Conservation (phyloP, 2,113 vertebrate genomes). For the Chiloscyllium plagiosum region DNA sequence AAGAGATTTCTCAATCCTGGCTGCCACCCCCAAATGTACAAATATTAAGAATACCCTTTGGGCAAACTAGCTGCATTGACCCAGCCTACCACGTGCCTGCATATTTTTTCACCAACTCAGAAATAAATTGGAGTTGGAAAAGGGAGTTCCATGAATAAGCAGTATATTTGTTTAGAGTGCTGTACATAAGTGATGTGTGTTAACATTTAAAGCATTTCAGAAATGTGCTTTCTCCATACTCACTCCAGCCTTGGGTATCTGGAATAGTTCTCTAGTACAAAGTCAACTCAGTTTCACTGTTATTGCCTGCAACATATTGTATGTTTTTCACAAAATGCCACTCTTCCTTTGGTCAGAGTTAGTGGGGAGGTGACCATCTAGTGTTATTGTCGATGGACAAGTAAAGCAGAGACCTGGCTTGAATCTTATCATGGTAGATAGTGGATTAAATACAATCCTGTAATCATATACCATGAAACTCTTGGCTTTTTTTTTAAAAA, state of each 20-base stretch:
- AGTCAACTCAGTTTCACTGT: background rate
- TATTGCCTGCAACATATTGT: background rate
- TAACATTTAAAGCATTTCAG: conserved; percentile 26
- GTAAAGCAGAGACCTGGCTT: too few species aligned
- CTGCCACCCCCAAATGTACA: conserved; percentile 51
- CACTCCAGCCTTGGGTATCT: background rate
- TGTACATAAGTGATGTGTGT: conserved; percentile 19
- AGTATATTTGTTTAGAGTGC: background rate
- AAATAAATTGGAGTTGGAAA: conserved; percentile 48
- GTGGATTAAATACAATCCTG: too few species aligned
- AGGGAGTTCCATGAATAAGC: conserved; percentile 17
- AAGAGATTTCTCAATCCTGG: conserved; percentile 45
- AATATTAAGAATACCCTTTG: conserved; percentile 48
- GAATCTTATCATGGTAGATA: too few species aligned
- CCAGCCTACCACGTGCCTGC: conserved; percentile 50
- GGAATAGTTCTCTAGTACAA: background rate
- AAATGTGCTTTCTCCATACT: background rate
- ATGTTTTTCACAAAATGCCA: background rate
- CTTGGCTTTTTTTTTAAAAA: too few species aligned
- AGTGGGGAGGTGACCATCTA: background rate
- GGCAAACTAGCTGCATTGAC: conserved; percentile 46
- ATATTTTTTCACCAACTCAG: conserved; percentile 56
- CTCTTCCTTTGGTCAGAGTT: background rate
- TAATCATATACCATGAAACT: too few species aligned
- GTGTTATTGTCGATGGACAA: too few species aligned